phyloP scores from a whole-genome alignment of 2,797 vertebrate species.

The Adelosebastes latens region DNA sequence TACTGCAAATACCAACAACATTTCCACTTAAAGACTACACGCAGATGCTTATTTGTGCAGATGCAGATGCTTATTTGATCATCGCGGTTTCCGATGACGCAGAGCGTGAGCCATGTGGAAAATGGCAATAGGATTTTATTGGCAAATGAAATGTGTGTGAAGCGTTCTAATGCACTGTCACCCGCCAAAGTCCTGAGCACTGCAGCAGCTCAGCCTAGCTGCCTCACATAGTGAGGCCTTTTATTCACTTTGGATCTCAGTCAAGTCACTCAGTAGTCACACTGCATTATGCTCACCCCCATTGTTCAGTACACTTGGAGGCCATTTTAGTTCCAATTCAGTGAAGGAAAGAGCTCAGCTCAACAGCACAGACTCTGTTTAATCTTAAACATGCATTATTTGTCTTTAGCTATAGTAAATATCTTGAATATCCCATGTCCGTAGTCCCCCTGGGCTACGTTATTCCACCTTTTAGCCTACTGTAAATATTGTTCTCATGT shows the following conservation, averaged over 20 bases:
- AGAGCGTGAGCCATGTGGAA: conserved; percentile 57
- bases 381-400: conserved; percentile 65
- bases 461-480: neutral
- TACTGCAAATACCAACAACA: neutral
- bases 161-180: conserved; percentile 76
- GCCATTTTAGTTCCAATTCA: conserved; percentile 85
- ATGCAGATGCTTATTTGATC: conserved; percentile 46
- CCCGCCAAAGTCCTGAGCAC: conserved; percentile 77
- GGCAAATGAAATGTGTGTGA: conserved; percentile 76
- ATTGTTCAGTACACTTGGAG: conserved; percentile 84
- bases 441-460: neutral
- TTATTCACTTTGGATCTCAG: conserved; percentile 84
- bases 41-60: conserved; percentile 37
- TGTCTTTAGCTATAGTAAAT: conserved; percentile 47
- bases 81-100: conserved; percentile 49
- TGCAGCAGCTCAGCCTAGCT: conserved; percentile 75
- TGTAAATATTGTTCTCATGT: neutral
- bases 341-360: conserved; percentile 70
- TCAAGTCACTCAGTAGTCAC: conserved; percentile 86
- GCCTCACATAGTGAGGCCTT: conserved; percentile 82
- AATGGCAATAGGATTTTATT: conserved; percentile 75
- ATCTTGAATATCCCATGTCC: conserved; percentile 14
- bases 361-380: conserved; percentile 63
- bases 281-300: conserved; percentile 83
- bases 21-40: conserved; percentile 5